Evolutionary conservation across 2,797 vertebrate species (phyloP).

Genomic region (Psittacula derbiana): DNA sequence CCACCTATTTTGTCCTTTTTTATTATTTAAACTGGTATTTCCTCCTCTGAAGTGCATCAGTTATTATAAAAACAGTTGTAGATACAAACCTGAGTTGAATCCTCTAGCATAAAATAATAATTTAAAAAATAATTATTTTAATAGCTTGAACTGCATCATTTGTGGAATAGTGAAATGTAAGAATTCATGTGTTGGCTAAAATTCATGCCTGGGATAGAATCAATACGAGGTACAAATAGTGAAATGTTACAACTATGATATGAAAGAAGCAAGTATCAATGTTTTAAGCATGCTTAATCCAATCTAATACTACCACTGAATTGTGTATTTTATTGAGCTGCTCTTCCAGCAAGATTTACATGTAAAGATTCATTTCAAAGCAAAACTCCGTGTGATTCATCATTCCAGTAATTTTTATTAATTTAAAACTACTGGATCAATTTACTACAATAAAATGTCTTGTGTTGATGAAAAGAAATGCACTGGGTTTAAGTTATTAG

Average conservation of each 20-base stretch:
- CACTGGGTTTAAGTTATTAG: neutral
- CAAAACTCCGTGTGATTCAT: neutral
- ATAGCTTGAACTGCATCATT: neutral
- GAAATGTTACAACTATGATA: neutral
- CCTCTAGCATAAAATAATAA: neutral
- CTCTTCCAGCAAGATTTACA: neutral
- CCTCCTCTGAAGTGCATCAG: neutral
- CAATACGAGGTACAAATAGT: neutral
- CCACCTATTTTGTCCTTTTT: neutral
- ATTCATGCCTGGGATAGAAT: neutral
- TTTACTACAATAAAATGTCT: neutral
- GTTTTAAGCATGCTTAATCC: neutral
- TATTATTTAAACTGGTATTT: neutral
- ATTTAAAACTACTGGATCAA: slow-evolving; percentile 5
- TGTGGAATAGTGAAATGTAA: neutral
- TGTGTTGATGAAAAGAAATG: neutral
- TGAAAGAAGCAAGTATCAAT: neutral
- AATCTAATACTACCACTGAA: neutral
- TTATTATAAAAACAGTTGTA: slow-evolving; percentile 22
- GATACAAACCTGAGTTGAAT: neutral
- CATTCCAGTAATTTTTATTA: neutral
- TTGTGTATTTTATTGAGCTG: neutral
- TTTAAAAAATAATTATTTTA: neutral
- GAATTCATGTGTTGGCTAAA: neutral
- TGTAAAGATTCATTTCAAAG: neutral